Conservation (phyloP, 2,888 invertebrate genomes). For the Rhingia rostrata region DNA sequence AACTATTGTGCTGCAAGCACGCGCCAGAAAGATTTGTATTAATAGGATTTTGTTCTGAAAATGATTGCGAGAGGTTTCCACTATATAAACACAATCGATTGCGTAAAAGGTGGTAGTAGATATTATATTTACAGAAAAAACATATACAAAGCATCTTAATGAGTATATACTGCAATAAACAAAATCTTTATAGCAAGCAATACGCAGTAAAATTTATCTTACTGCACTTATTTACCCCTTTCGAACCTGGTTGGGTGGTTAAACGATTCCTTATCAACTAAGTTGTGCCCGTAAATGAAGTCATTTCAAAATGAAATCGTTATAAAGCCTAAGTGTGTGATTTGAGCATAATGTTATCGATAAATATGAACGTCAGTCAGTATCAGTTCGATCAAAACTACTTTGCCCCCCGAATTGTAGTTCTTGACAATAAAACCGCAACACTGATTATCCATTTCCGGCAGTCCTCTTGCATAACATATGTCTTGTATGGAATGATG, state of each 20-base stretch:
- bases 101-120: constrained; percentile 19
- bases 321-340: too few relatives aligned
- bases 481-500: too few relatives aligned
- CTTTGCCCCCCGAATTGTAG: too few relatives aligned
- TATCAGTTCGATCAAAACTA: too few relatives aligned
- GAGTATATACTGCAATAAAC: neutral
- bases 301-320: too few relatives aligned
- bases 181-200: constrained; percentile 2
- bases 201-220: neutral
- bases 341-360: too few relatives aligned
- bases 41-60: constrained; percentile 11
- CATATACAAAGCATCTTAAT: neutral
- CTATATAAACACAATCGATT: constrained; percentile 37
- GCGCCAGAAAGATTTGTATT: constrained; percentile 12
- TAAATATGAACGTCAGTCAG: too few relatives aligned
- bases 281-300: neutral
- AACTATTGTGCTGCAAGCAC: constrained; percentile 20
- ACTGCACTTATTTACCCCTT: constrained; percentile 3
- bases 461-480: too few relatives aligned
- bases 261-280: neutral
- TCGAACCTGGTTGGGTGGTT: neutral
- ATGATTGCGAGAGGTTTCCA: constrained; percentile 17
- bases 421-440: too few relatives aligned
- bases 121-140: neutral
- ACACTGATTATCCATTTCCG: too few relatives aligned